Evolutionary conservation across 2,888 invertebrate species (phyloP), one percentile per base, ranked within the genome.

Genomic region (Schizotus pectinicornis): DNA sequence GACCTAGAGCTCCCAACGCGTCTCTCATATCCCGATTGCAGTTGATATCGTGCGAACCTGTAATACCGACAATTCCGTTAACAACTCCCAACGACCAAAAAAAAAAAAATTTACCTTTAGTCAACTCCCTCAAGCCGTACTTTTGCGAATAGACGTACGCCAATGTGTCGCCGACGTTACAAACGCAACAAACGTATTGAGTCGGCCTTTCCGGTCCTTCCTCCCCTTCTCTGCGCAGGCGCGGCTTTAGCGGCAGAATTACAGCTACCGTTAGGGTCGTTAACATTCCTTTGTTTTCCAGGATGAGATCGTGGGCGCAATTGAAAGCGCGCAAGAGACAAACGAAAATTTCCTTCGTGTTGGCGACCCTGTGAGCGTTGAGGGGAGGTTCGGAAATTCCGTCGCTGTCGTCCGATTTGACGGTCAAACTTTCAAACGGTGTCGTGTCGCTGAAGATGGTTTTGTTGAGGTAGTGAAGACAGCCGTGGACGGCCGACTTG

Each of bases 131-230:
- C 6, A 95, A 90, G n/a, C 94, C 94, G 75, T 81, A 77, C 67
- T 82, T 84, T 72, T 87, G 86, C 7, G 87, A 85, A 80, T 92
- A 93, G 55, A 95, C 90, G 75, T 93, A 95, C n/a, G 92, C 93
- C 64, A 94, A 82, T 41, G 91, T 92, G 76, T 95, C 94, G 0
- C 94, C 94, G 12, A 95, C 93, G 78, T 94, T 95, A 75, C 94
- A 93, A 45, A 90, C 88, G 76, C 94, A 94, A 35, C 91, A 90
- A 42, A 91, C 83, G 74, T 87, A 88, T 69, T 83, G 83, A 22
- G 22, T 22, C 3, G 22, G 22, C 5, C 22, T 22, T 22, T 22
- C 22, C 3, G 22, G 22, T 3, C 22, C 42, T 38, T 12, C 9
- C 14, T 31, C 6, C 5, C 11, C 3, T 45, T 34, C 13, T 22